Evolutionary conservation across 1,140 invertebrate genomes (phyloP), one percentile per base, ranked within the genome.

Genomic region (Tetragonula clypearis): DNA sequence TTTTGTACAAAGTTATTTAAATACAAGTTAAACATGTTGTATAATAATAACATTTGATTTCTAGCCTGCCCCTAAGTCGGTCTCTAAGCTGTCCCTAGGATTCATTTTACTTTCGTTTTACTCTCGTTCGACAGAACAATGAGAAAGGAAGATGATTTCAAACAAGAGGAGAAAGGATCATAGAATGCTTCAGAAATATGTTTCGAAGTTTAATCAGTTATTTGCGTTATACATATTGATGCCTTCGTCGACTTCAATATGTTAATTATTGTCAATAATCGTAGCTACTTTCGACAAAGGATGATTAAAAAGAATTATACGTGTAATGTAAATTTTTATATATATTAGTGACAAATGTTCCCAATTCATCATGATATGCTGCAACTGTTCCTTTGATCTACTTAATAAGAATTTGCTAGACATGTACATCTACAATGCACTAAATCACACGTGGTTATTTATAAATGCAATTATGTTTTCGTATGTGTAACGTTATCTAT

Each of bases 401-500:
- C 72, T 75, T 91, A 83, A 82, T 90, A 86, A 77, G 91, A 92
- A 92, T 88, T 91, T 86, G 81, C 88, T 92, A 92, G 87, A 92
- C 91, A 90, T 88, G 88, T 92, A 92, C 92, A 92, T 69, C 78
- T 79, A 79, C 78, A 92, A 92, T 92, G 91, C 91, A 90, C 89
- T 89, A 90, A 92, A 88, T 92, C 90, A 91, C 92, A 90, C 87
- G 86, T 91, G 90, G 86, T 92, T 91, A 91, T 85, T 93, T 92
- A 91, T 91, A 91, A 91, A 91, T 92, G 90, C 88, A 92, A 91
- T 92, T 92, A 84, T 77, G 87, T 87, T 91, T 30, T 41, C 76
- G 71, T 92, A 91, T 91, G 87, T 88, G 87, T 92, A 92, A 93
- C 90, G 88, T 92, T 93, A 92, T 92, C 91, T 92, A 92, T 93